Evolutionary conservation across 2,888 invertebrate genomes (phyloP), one percentile per base, ranked within the genome.

Genomic region (Prenolepis imparis): DNA sequence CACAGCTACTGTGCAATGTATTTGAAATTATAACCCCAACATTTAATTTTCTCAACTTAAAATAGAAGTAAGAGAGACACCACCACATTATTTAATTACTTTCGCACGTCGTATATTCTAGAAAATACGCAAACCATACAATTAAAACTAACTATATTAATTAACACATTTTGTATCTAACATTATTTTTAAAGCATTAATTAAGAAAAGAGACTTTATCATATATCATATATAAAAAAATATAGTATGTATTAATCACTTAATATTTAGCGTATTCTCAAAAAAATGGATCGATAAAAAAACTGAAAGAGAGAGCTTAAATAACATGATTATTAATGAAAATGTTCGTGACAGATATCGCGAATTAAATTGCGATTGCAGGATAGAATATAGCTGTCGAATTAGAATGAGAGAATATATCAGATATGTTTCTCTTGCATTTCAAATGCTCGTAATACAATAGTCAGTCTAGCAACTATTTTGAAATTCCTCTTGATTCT

Each of bases 21-120:
- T 55, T 57, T 72, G 39, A 73, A 73, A 59, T 11, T 57, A 3
- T 15, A 12, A 41, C n/a, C 28, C 59, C 41, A 73, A 59, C 39
- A 3, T 28, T 12, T 59, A 73, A 59, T 73, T 73, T 57, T 73
- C 28, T 59, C 73, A 59, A 18, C 8, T 59, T 55, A 39, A 57
- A 59, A 6, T 18, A 9, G 6, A 73, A 59, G n/a, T 39, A 39
- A 59, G 28, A 59, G 28, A 59, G 12, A 12, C n/a, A 12, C n/a
- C n/a, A 41, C 8, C n/a, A 52, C n/a, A n/a, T 41, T 73, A 59
- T 73, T 73, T 59, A 59, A 73, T 73, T 41, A 73, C 2, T 59
- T n/a, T 73, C 2, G 1, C n/a, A 12, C n/a, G 57, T 18, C 12
- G 15, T 4, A 52, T 52, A 12, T 39, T 57, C 18, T 11, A 11